Conservation (phyloP, 2,888 invertebrate genomes). For the Cerceris ruficornis region DNA sequence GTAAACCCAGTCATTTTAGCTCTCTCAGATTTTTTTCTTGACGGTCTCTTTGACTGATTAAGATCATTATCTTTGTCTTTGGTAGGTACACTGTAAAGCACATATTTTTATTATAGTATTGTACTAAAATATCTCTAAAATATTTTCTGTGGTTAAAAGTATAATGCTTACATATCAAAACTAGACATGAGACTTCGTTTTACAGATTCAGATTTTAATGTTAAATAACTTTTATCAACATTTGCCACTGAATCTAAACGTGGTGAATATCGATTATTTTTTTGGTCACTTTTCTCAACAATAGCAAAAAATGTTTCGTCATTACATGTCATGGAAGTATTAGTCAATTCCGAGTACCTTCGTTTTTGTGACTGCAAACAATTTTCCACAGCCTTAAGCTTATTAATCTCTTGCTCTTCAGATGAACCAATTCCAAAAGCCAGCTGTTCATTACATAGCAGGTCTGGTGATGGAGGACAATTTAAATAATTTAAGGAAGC, state of each 20-base stretch:
- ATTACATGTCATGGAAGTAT: not conserved
- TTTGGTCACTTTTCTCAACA: slow-evolving; percentile 17
- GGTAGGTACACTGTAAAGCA: slow-evolving; percentile 20
- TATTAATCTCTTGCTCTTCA: not conserved
- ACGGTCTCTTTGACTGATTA: slow-evolving; percentile 70
- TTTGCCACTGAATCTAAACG: slow-evolving; percentile 3
- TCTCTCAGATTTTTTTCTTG: slow-evolving; percentile 77
- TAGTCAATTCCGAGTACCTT: not conserved
- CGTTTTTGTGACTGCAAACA: not conserved
- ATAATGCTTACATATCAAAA: slow-evolving; percentile 42
- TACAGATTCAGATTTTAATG: slow-evolving; percentile 1
- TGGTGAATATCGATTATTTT: not conserved
- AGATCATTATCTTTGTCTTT: slow-evolving; percentile 8
- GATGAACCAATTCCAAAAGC: not conserved
- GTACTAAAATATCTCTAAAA: slow-evolving; percentile 14
- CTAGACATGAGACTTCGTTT: slow-evolving; percentile 27
- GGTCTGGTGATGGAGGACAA: not conserved
- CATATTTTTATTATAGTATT: not conserved
- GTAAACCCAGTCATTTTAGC: slow-evolving; percentile 79
- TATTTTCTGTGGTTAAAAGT: not conserved
- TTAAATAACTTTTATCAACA: not conserved
- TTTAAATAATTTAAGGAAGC: not conserved
- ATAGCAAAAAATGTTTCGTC: slow-evolving; percentile 47
- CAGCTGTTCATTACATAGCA: too few relatives aligned
- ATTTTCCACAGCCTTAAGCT: not conserved